These are phyloP conservation scores for Petrolisthes cinctipes DNA, from an alignment of 2,888 invertebrate species.

Conservation along the genomic window DNA sequence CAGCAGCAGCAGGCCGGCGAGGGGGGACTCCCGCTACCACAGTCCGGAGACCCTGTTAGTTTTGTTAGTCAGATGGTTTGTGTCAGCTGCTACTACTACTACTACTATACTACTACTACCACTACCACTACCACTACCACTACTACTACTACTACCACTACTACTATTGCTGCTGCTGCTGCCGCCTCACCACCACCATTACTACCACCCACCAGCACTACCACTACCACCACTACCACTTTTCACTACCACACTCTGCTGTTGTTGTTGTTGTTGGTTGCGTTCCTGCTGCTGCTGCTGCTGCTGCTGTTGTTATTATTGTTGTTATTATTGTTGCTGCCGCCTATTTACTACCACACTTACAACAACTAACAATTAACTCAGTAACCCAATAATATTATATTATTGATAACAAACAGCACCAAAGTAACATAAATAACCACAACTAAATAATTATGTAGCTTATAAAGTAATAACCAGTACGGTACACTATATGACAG, in stretches of 20 bases:
- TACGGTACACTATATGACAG: too few species aligned
- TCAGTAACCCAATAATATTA: too few species aligned
- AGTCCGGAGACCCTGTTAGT: conserved; percentile 2
- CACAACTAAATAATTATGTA: too few species aligned
- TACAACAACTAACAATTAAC: background rate
- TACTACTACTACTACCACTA: background rate
- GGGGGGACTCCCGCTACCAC: conserved; percentile 9
- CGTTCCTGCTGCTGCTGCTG: background rate
- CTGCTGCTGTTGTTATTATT: background rate
- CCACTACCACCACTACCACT: background rate
- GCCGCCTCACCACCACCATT: background rate
- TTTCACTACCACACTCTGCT: too few species aligned
- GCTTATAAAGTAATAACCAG: too few species aligned
- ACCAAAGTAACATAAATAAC: too few species aligned
- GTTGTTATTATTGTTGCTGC: background rate
- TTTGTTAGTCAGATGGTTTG: conserved; percentile 3
- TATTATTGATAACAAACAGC: too few species aligned
- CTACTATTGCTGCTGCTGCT: background rate
- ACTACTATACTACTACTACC: background rate
- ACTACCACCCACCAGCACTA: conserved; percentile 3
- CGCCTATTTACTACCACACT: background rate
- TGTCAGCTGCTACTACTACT: conserved; percentile 2
- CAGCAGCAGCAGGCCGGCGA: conserved; percentile 47
- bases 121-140: background rate
- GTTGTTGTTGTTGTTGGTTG: background rate